phyloP scores from a whole-genome alignment of 1,140 invertebrate genomes.

The Plodia interpunctella region DNA sequence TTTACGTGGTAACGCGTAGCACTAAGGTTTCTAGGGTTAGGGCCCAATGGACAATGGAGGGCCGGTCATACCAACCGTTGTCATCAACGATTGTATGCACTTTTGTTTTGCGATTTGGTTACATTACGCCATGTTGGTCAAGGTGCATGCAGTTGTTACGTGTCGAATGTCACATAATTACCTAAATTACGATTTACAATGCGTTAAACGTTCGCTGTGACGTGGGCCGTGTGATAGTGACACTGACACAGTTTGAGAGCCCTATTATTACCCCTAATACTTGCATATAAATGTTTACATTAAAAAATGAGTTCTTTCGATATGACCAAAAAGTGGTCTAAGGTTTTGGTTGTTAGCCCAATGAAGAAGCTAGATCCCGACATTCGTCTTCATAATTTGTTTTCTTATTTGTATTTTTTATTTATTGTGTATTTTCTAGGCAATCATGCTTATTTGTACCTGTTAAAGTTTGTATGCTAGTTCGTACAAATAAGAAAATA shows the following conservation, averaged over 20 bases:
- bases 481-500: no score
- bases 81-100: neutral
- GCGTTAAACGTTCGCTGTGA: neutral
- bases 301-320: no score
- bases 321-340: no score
- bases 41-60: neutral
- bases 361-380: no score
- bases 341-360: no score
- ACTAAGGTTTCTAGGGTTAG: neutral
- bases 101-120: neutral
- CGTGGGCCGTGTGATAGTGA: neutral
- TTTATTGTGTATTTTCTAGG: no score
- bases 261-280: neutral
- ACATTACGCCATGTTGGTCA: slow-evolving; percentile 1
- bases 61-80: neutral
- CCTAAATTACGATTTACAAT: slow-evolving; percentile 6
- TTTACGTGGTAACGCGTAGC: no score
- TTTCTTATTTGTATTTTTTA: no score
- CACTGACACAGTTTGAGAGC: neutral
- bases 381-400: no score
- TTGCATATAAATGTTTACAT: neutral
- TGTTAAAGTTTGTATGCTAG: no score
- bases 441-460: no score
- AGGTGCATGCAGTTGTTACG: neutral
- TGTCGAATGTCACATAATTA: slow-evolving; percentile 1